phyloP scores from a whole-genome alignment of 2,888 invertebrate species.

The Villa cingulata region DNA sequence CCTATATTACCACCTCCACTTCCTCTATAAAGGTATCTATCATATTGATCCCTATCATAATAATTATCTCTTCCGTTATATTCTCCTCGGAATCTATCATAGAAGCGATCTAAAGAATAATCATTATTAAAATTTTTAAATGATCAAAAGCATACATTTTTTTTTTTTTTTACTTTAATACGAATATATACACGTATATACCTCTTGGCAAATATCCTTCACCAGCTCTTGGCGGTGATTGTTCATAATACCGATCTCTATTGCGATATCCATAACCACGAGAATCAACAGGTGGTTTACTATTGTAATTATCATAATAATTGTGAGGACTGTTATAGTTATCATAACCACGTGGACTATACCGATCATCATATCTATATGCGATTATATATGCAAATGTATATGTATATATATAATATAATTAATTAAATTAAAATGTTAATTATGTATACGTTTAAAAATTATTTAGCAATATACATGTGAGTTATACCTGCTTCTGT shows the following conservation, averaged over 20 bases:
- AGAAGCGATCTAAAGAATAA: conserved; percentile 24
- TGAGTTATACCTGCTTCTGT: conserved; percentile 11
- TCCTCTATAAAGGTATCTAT: conserved; percentile 24
- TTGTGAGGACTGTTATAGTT: conserved; percentile 18
- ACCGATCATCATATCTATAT: conserved; percentile 1
- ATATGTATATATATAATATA: too few relatives aligned
- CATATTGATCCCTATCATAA: conserved; percentile 29
- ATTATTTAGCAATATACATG: too few relatives aligned
- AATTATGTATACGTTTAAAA: too few relatives aligned
- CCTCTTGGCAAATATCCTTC: conserved; percentile 20
- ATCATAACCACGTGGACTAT: conserved; percentile 3
- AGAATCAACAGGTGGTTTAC: conserved; percentile 14
- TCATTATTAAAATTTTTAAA: not conserved
- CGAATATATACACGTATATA: not conserved
- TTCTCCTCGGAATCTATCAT: conserved; percentile 24
- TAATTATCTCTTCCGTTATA: conserved; percentile 19
- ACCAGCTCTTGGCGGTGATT: conserved; percentile 14
- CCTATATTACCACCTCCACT: conserved; percentile 14
- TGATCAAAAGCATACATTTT: not conserved
- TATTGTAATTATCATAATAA: conserved; percentile 16
- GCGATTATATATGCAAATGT: not conserved
- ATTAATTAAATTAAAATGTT: too few relatives aligned
- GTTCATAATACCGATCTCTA: conserved; percentile 26
- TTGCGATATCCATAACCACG: conserved; percentile 30
- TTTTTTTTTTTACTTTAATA: not conserved